phyloP scores from a whole-genome alignment of 2,113 vertebrate genomes.

The Campylomormyrus tamandua region DNA sequence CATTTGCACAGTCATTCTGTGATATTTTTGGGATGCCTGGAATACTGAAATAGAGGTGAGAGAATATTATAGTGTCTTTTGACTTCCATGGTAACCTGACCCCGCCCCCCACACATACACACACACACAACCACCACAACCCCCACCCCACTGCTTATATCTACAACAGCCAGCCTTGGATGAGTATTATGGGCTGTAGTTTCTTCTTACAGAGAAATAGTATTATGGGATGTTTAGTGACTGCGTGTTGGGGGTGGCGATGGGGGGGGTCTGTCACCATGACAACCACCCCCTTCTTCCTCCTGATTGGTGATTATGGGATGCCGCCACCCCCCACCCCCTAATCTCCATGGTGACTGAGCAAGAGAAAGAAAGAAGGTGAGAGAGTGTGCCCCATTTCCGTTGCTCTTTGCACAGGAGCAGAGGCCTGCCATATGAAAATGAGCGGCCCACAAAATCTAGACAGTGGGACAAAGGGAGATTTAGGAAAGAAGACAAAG shows the following conservation, averaged over 20 bases:
- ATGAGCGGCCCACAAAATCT: conserved; percentile 7
- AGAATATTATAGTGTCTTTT: conserved; percentile 24
- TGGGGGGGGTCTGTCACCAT: conserved; percentile 4
- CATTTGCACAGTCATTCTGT: conserved; percentile 13
- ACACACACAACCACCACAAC: not conserved
- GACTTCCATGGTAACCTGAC: conserved; percentile 25
- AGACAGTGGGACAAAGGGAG: conserved; percentile 7
- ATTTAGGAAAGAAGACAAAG: conserved; percentile 9
- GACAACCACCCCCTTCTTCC: conserved; percentile 26
- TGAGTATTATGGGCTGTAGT: conserved; percentile 25
- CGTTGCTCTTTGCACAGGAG: conserved; percentile 20
- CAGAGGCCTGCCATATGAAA: conserved; percentile 21
- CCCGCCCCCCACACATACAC: not conserved
- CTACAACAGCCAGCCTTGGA: conserved; percentile 12
- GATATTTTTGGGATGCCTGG: conserved; percentile 20
- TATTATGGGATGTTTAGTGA: conserved; percentile 26
- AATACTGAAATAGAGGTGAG: conserved; percentile 2
- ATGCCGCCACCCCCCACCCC: conserved; percentile 19
- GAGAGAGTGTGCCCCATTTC: conserved; percentile 28
- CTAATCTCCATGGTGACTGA: conserved; percentile 39
- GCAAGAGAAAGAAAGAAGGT: conserved; percentile 28
- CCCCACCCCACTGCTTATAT: conserved; percentile 9
- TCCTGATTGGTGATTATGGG: conserved; percentile 37
- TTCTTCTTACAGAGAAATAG: conserved; percentile 21
- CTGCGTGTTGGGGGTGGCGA: conserved; percentile 5